These are phyloP conservation scores for Nebria salina DNA, from an alignment of 2,888 invertebrate genomes.

Conservation along the genomic window DNA sequence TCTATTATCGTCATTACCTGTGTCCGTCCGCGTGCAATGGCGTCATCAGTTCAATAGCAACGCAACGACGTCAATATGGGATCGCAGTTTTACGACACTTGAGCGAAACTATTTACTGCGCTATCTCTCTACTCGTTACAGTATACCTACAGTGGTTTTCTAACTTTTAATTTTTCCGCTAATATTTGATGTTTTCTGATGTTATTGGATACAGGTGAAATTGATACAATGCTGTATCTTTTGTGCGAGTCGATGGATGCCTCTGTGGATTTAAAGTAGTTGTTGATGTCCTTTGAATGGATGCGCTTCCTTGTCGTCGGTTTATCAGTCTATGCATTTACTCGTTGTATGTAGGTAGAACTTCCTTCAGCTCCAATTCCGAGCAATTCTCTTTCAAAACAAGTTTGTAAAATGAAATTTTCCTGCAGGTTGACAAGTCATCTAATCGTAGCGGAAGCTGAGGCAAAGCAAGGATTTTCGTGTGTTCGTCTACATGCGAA, in stretches of 20 bases:
- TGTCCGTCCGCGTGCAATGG: slow-evolving; percentile 22
- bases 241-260: neutral
- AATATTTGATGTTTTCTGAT: too few relatives aligned
- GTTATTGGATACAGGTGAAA: too few relatives aligned
- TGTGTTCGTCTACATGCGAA: slow-evolving; percentile 32
- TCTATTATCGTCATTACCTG: slow-evolving; percentile 56
- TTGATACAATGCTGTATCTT: too few relatives aligned
- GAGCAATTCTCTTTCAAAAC: slow-evolving; percentile 68
- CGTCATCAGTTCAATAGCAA: neutral
- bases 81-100: neutral
- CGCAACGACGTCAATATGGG: slow-evolving; percentile 3
- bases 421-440: slow-evolving; percentile 68
- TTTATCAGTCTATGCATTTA: slow-evolving; percentile 2
- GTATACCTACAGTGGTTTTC: too few relatives aligned
- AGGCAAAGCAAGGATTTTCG: slow-evolving; percentile 46
- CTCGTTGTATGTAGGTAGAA: slow-evolving; percentile 14
- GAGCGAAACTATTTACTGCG: neutral
- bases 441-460: slow-evolving; percentile 63
- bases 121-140: neutral
- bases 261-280: too few relatives aligned
- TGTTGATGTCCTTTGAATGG: neutral
- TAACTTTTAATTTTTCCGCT: too few relatives aligned
- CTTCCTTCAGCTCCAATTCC: slow-evolving; percentile 63
- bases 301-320: neutral
- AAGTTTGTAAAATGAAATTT: slow-evolving; percentile 70